Conservation (phyloP, 2,797 vertebrate species). For the Etheostoma nigrum region DNA sequence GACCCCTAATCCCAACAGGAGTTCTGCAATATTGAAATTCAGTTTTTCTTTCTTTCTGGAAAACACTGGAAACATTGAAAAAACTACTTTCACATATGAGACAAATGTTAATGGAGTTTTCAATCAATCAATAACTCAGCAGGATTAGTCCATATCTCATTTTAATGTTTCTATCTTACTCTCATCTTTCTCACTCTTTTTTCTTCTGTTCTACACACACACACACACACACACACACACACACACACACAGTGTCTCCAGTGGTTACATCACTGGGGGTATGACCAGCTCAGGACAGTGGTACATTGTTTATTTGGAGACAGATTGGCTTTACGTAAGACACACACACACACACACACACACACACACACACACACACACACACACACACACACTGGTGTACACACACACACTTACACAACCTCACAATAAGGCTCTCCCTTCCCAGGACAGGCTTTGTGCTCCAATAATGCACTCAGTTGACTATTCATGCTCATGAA, state of each 20-base stretch:
- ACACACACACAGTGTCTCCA: constrained; percentile 22
- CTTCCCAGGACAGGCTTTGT: constrained; percentile 70
- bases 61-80: no score
- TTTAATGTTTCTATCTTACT: not conserved
- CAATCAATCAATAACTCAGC: not conserved
- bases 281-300: constrained; percentile 73
- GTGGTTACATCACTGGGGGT: constrained; percentile 62
- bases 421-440: constrained; percentile 47
- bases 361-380: constrained; percentile 12
- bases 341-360: constrained; percentile 21
- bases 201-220: not conserved
- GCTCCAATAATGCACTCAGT: constrained; percentile 69
- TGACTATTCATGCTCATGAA: constrained; percentile 77
- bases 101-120: not conserved
- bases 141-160: not conserved
- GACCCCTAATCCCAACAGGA: no score
- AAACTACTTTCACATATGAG: not conserved
- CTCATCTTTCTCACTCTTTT: constrained; percentile 3
- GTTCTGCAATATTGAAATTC: no score
- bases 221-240: constrained; percentile 25
- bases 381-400: constrained; percentile 4
- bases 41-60: no score
- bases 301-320: constrained; percentile 71
- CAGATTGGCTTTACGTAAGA: constrained; percentile 71
- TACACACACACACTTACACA: constrained; percentile 33